Evolutionary conservation across 2,888 invertebrate species (phyloP), one percentile per base, ranked within the genome.

Genomic region (Chymomyza fuscimana): DNA sequence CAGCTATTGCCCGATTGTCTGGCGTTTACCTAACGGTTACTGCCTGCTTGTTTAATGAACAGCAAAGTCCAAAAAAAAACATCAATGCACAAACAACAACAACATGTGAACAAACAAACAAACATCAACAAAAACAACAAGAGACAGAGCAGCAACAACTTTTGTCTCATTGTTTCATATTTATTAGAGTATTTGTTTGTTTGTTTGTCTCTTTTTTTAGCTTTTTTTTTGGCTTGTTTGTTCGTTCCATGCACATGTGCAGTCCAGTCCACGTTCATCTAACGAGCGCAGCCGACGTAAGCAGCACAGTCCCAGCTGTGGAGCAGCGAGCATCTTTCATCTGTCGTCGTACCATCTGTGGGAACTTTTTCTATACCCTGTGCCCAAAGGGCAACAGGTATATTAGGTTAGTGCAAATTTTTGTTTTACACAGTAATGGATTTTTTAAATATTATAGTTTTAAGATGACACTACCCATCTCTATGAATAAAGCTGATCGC

Each of bases 121-220:
- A 25, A 60, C 76, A 74, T 65, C 70, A 66, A 52, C 32, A 65
- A 4, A 69, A 69, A n/a, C 74, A 69, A 50, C 76, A 69, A 59
- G 70, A 78, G 12, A 67, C 22, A 36, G 72, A 72, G 29, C 72
- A 65, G 58, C 74, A 80, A 54, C 75, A 62, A 46, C 78, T 76
- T 78, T 75, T 84, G 83, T 78, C 84, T 87, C 82, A 87, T 84
- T 84, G 83, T 84, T 78, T 87, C 84, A 87, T 87, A 87, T 83
- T 83, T 86, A 85, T 83, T 82, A 83, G 87, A 82, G 81, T 54
- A 4, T 78, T 72, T 68, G 71, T 77, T 65, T 54, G 16, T 54
- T 5, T 54, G 16, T 54, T 12, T 54, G 32, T 19, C 40, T 36
- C 25, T 32, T 7, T 61, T 61, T 61, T 32, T 40, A 32, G 29